These are phyloP conservation scores for Aphaenogaster ashmeadi DNA, from an alignment of 1,140 invertebrate genomes.

Conservation along the genomic window DNA sequence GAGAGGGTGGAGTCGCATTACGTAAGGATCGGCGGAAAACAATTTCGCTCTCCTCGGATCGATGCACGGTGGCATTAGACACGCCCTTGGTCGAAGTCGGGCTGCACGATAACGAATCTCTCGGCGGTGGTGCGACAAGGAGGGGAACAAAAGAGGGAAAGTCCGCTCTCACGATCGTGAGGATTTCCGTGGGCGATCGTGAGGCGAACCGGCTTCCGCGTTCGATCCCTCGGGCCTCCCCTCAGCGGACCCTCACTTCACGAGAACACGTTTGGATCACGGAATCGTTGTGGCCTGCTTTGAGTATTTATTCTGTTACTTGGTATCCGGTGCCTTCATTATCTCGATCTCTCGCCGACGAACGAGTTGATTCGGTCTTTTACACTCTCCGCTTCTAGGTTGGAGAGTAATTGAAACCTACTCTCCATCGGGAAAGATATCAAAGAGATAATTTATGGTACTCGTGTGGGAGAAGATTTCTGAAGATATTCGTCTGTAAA, in stretches of 20 bases:
- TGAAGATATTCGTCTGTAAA: not conserved
- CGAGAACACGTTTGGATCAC: not conserved
- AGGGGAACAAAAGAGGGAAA: conserved; percentile 26
- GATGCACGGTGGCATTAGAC: conserved; percentile 68
- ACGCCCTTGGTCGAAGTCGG: conserved; percentile 44
- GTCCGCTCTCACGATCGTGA: conserved; percentile 33
- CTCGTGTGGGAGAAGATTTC: not conserved
- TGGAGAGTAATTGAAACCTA: conserved; percentile 1
- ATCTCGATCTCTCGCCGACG: not conserved
- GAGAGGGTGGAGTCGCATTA: conserved; percentile 70
- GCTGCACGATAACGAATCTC: conserved; percentile 66
- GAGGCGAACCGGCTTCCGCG: conserved; percentile 23
- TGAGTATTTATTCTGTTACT: conserved; percentile 24
- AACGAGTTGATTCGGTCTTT: not conserved
- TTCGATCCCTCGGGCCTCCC: conserved; percentile 27
- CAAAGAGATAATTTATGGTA: not conserved
- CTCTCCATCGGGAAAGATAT: not conserved
- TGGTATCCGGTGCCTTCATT: not conserved
- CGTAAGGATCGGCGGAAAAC: conserved; percentile 71
- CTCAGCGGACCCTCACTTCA: not conserved
- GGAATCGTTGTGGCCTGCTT: conserved; percentile 11
- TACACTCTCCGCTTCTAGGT: not conserved
- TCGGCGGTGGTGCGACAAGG: not conserved
- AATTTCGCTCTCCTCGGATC: conserved; percentile 69
- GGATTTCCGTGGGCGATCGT: conserved; percentile 61